Base-by-base conservation (phyloP, 1,140 invertebrate genomes). In the Neodiprion pinetum region DNA sequence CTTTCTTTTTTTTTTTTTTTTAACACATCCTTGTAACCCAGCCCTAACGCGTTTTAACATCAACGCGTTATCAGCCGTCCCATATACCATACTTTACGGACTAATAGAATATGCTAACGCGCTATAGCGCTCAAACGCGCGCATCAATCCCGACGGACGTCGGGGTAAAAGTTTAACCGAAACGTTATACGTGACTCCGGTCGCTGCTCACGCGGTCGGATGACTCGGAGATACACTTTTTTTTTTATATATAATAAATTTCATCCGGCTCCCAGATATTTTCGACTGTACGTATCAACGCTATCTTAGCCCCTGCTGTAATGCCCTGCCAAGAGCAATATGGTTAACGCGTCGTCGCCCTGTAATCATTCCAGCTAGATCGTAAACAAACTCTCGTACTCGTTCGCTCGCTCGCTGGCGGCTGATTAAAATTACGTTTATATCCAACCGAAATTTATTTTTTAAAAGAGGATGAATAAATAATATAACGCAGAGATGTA, bases 21-120 rank as follows among this genome's bases (percentile, higher is more conserved):
- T n/a, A 48, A 71, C 47, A 23, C 48, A 50, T 14, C 17, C 48
- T 71, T 40, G 28, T 40, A 40, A 40, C 28, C 53, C 28, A 61
- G 53, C 11, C 53, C 53, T 61, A 61, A 61, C 53, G 53, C 53
- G 53, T 61, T 17, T 17, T 17, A 61, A 12, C 53, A 40, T 40
- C 28, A 40, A 12, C 53, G n/a, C 53, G 53, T 61, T 61, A 61
- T 61, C 53, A 61, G 53, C 53, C n/a, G 28, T 40, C 28, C 28
- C 28, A 40, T 40, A 40, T 40, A 40, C 28, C 28, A 40, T 40
- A 40, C 28, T 40, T 40, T 40, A 61, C n/a, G 53, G 53, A 17
- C 53, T 61, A 61, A 61, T 61, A 61, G 53, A 61, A 61, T 61
- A 61, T 61, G 53, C 53, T 61, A 61, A 61, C 53, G 53, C n/a